Conservation (phyloP, 2,888 invertebrate species). For the Amphimallon solstitiale region DNA sequence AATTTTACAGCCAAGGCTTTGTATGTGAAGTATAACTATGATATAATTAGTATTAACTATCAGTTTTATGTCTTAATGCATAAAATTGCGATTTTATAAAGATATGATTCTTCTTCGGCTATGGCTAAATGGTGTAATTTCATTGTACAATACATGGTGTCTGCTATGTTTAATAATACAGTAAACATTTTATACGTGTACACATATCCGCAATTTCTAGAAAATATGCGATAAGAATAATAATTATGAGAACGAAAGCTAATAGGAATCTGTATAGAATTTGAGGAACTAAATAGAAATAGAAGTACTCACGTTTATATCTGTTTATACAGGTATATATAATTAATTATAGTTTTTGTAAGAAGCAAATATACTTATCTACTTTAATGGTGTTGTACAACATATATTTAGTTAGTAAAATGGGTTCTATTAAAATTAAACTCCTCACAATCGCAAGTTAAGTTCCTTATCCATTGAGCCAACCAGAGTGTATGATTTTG, state of each 20-base stretch:
- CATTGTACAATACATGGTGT: background rate
- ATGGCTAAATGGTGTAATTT: background rate
- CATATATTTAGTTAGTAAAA: no score
- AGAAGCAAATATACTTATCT: no score
- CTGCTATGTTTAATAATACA: constrained; percentile 8
- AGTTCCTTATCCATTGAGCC: no score
- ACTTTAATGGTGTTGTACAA: no score
- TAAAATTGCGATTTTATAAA: constrained; percentile 4
- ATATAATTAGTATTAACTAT: constrained; percentile 13
- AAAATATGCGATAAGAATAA: constrained; percentile 16
- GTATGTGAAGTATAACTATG: no score
- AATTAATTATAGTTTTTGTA: no score
- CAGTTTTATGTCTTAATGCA: constrained; percentile 7
- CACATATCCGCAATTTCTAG: constrained; percentile 8
- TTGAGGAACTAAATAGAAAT: background rate
- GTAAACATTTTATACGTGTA: constrained; percentile 14
- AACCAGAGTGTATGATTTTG: no score
- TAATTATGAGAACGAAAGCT: constrained; percentile 14
- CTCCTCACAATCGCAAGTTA: no score
- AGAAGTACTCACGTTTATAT: no score
- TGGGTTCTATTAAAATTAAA: no score
- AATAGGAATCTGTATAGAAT: constrained; percentile 2
- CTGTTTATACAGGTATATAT: no score
- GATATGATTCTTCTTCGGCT: background rate
- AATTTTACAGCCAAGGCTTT: no score